phyloP scores from a whole-genome alignment of 1,140 invertebrate species.

The Pachyrhynchus sulphureomaculatus region DNA sequence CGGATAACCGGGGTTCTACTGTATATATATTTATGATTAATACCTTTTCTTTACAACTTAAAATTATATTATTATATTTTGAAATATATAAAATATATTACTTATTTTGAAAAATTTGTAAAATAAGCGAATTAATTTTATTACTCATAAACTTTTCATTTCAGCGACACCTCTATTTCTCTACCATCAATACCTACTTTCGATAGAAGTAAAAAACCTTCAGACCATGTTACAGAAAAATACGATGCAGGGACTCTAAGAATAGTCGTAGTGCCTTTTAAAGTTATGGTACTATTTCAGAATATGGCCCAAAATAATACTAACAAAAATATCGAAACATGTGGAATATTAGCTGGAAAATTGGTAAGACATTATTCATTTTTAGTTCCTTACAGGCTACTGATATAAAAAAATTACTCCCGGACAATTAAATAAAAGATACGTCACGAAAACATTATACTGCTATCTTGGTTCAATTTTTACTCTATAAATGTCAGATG shows the following conservation, averaged over 20 bases:
- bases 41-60: too few species aligned
- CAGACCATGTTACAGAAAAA: constrained; percentile 48
- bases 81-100: too few species aligned
- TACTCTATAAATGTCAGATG: too few species aligned
- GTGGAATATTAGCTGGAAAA: constrained; percentile 88
- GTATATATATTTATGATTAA: too few species aligned
- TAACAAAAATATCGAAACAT: constrained; percentile 83
- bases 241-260: constrained; percentile 55
- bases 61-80: too few species aligned
- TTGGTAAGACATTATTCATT: constrained; percentile 73
- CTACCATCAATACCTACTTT: constrained; percentile 58
- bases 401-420: too few species aligned
- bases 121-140: too few species aligned
- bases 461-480: too few species aligned
- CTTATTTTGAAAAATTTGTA: too few species aligned
- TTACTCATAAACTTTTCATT: constrained; percentile 63
- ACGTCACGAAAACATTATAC: neutral
- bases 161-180: neutral
- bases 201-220: constrained; percentile 72
- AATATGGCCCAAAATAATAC: constrained; percentile 77
- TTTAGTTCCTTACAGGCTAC: too few species aligned
- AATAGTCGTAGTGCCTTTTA: constrained; percentile 71
- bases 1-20: too few species aligned
- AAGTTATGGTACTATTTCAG: constrained; percentile 76
- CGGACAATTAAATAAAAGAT: neutral